A percentile compares a stretch with the other conserved stretches of the same genome.
Conservation (phyloP, 1,140 invertebrate species). For the Venustaconcha ellipsiformis region DNA sequence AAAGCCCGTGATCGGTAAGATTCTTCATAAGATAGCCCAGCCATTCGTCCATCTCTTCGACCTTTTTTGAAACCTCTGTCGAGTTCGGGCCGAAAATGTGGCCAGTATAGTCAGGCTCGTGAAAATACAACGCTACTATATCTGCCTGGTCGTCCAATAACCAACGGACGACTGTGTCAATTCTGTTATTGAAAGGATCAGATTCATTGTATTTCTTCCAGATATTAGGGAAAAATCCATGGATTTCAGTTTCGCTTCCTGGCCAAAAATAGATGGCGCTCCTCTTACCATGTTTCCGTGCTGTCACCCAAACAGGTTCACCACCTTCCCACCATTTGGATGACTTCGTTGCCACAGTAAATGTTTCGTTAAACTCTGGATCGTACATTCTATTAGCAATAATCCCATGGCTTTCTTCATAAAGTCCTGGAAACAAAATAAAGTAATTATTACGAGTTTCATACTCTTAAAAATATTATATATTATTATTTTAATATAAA, state of each 20-base stretch:
- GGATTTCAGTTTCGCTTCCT: conserved; percentile 49
- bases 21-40: conserved; percentile 57
- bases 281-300: conserved; percentile 35
- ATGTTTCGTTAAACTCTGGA: conserved; percentile 67
- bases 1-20: conserved; percentile 63
- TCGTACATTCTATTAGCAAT: conserved; percentile 77
- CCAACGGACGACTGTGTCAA: conserved; percentile 77
- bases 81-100: conserved; percentile 64
- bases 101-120: conserved; percentile 78
- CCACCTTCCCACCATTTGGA: conserved; percentile 57
- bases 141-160: conserved; percentile 69
- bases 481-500: too few species aligned
- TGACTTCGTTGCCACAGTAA: conserved; percentile 63
- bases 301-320: conserved; percentile 35
- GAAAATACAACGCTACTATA: conserved; percentile 78
- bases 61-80: conserved; percentile 41
- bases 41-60: conserved; percentile 47
- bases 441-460: background rate
- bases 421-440: conserved; percentile 67
- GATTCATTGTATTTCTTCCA: too few species aligned
- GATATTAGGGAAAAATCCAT: conserved; percentile 36
- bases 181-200: conserved; percentile 71
- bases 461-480: too few species aligned
- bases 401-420: conserved; percentile 81
- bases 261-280: conserved; percentile 52